phyloP scores from a whole-genome alignment of 2,888 invertebrate species.

The Tineola bisselliella region DNA sequence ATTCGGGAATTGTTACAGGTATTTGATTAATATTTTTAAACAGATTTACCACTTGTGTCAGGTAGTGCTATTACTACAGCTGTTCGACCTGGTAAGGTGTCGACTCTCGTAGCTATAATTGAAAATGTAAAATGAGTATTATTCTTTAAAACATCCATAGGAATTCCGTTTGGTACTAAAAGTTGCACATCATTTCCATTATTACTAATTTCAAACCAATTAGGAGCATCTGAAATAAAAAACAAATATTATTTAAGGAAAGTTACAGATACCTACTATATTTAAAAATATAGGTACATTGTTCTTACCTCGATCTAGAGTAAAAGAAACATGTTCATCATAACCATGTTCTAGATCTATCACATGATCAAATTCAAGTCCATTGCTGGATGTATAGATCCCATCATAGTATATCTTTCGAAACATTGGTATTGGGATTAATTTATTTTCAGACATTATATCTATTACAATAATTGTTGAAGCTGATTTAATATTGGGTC shows the following conservation, averaged over 20 bases:
- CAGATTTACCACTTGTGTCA: background rate
- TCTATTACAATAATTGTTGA: conserved; percentile 31
- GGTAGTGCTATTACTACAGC: background rate
- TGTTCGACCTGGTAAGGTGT: background rate
- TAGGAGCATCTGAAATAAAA: background rate
- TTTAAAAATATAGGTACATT: background rate
- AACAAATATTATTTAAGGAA: background rate
- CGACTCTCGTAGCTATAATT: background rate
- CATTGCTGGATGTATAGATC: conserved; percentile 24
- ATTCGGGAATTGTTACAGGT: background rate
- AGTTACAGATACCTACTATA: background rate
- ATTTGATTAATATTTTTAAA: background rate
- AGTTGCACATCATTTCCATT: background rate
- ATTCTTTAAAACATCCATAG: background rate
- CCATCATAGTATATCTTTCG: conserved; percentile 32
- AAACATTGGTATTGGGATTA: conserved; percentile 27
- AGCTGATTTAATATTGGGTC: conserved; percentile 21
- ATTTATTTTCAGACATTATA: conserved; percentile 22
- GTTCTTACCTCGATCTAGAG: conserved; percentile 11
- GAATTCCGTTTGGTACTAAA: background rate
- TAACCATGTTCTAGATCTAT: conserved; percentile 20
- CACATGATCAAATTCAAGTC: conserved; percentile 20
- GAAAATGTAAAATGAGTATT: background rate
- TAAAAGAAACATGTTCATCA: conserved; percentile 25
- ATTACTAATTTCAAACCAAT: background rate